phyloP scores from a whole-genome alignment of 2,888 invertebrate genomes.

The Caenorhabditis sp. region DNA sequence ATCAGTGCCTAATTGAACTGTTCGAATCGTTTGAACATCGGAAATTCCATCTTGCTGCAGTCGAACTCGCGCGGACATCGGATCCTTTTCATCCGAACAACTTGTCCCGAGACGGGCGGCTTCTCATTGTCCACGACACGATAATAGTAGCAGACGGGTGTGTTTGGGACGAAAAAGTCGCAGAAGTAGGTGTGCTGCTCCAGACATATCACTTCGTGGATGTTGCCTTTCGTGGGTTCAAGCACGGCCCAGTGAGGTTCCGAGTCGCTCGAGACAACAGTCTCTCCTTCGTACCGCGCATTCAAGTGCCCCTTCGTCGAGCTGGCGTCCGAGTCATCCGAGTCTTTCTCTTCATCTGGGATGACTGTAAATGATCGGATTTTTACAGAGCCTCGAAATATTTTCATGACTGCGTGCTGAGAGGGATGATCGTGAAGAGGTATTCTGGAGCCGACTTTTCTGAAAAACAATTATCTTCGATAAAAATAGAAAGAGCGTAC shows the following conservation, averaged over 20 bases:
- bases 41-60: slow-evolving; percentile 14
- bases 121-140: neutral
- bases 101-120: slow-evolving; percentile 7
- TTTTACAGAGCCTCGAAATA: slow-evolving; percentile 62
- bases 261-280: neutral
- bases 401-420: slow-evolving; percentile 69
- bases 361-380: slow-evolving; percentile 36
- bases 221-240: slow-evolving; percentile 26
- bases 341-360: neutral
- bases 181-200: slow-evolving; percentile 72
- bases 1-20: neutral
- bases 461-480: slow-evolving; percentile 16
- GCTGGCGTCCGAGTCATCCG: neutral
- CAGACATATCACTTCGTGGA: slow-evolving; percentile 56
- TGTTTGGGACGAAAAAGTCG: slow-evolving; percentile 70
- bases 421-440: slow-evolving; percentile 73
- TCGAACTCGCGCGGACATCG: slow-evolving; percentile 12
- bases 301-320: neutral
- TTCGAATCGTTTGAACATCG: neutral
- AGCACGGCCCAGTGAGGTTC: slow-evolving; percentile 13
- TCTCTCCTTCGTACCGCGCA: slow-evolving; percentile 62
- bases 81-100: neutral
- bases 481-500: slow-evolving; percentile 9
- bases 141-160: slow-evolving; percentile 11
- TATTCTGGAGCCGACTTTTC: slow-evolving; percentile 37